Evolutionary conservation across 2,797 vertebrate species (phyloP), one percentile per base, ranked within the genome.

Genomic region (Manis crassicaudata): DNA sequence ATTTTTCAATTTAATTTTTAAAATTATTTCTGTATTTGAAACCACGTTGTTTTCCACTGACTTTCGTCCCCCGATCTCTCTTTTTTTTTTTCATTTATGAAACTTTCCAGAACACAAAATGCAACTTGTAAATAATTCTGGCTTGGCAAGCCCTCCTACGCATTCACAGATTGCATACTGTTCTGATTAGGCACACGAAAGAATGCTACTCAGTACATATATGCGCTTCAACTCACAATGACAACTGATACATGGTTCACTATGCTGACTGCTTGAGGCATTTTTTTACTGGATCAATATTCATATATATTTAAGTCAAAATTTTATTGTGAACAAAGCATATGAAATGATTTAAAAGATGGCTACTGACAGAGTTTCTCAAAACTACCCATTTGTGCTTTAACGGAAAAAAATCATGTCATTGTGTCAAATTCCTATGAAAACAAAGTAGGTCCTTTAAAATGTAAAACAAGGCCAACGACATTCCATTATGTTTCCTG

Each of bases 281-380:
- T 98, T 98, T 98, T 98, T 99, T 98, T 99, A 98, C 97, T 98
- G 92, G 97, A 98, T 99, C 98, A 98, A 96, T 98, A 99, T 98
- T 97, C 76, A 97, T 97, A 96, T 98, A 99, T 98, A 99, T 98
- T 98, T 98, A 98, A 97, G 98, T 96, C 97, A 98, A 88, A 73
- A 92, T 96, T 98, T 98, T 94, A 40, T 90, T 96, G 96, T 98
- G 98, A 98, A 98, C 97, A 98, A 98, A 98, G 40, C 52, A 46
- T 95, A 92, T 96, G 96, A 97, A 92, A 92, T 87, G 95, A 97
- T 97, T 46, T 97, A 97, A 98, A 92, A 95, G 89, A 97, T 95
- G 93, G 95, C 98, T 98, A 98, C 98, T 95, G 97, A 98, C 96
- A 96, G 89, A 95, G 46, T 40, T 97, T 98, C 97, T 93, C 79